Percentiles rank a stretch among this genome's conserved stretches.
phyloP scores from a whole-genome alignment of 2,797 vertebrate species.

The Furcifer pardalis region DNA sequence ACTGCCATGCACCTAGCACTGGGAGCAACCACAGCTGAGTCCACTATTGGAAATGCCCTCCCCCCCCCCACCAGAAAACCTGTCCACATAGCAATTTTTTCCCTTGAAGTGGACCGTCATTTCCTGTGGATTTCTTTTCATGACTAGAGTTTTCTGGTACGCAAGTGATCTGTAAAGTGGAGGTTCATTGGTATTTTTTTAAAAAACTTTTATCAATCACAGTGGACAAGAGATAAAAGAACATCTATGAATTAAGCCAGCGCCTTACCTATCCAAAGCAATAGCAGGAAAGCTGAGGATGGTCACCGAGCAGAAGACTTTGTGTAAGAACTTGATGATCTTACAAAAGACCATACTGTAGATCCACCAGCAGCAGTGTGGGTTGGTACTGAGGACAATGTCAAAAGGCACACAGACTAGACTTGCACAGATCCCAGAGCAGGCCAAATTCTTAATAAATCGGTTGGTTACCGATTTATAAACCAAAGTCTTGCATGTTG shows the following conservation, averaged over 20 bases:
- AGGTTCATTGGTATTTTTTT: too few species aligned
- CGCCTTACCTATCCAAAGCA: slow-evolving; percentile 93
- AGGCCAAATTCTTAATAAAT: slow-evolving; percentile 96
- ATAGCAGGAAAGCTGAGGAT: slow-evolving; percentile 95
- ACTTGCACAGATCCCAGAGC: slow-evolving; percentile 92
- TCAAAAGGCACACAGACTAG: slow-evolving; percentile 95
- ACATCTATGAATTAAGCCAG: slow-evolving; percentile 14
- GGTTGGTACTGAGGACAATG: slow-evolving; percentile 88
- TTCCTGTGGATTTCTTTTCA: too few species aligned
- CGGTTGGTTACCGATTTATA: slow-evolving; percentile 95
- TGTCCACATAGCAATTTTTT: too few species aligned
- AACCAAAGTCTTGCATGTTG: slow-evolving; percentile 90
- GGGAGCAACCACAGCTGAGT: too few species aligned
- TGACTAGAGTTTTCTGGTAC: too few species aligned
- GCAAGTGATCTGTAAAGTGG: too few species aligned
- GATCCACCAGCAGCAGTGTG: slow-evolving; percentile 95
- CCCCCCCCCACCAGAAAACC: too few species aligned
- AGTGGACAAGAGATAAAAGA: slow-evolving; percentile 18
- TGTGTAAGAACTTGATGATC: slow-evolving; percentile 93
- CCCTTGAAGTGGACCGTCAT: too few species aligned
- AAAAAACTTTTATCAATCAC: background rate
- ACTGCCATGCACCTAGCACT: too few species aligned
- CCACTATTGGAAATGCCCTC: too few species aligned
- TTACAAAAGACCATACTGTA: slow-evolving; percentile 91
- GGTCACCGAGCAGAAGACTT: slow-evolving; percentile 95